phyloP scores from a whole-genome alignment of 1,140 invertebrate genomes.

The Linepithema humile region DNA sequence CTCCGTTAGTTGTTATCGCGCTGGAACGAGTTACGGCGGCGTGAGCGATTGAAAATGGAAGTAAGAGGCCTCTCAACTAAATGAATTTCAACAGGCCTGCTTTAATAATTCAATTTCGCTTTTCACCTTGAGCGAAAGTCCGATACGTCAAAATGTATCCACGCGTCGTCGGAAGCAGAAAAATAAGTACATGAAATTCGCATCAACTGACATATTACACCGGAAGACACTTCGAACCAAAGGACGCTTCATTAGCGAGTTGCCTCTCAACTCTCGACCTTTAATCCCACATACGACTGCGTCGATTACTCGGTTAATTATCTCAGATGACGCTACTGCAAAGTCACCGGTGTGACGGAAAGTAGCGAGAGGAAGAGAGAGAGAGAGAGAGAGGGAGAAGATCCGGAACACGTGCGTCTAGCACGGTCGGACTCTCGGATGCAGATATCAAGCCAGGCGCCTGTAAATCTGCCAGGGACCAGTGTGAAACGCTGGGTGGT shows the following conservation, averaged over 20 bases:
- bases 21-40: too few species aligned
- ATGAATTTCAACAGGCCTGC: not conserved
- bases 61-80: not conserved
- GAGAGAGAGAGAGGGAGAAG: conserved; percentile 42
- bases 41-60: too few species aligned
- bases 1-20: too few species aligned
- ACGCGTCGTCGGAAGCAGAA: not conserved
- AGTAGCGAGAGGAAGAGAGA: conserved; percentile 23
- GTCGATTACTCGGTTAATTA: conserved; percentile 51
- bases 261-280: conserved; percentile 24
- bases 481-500: conserved; percentile 68
- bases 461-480: conserved; percentile 74
- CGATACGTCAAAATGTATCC: not conserved
- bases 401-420: conserved; percentile 66
- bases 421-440: conserved; percentile 59
- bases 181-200: not conserved
- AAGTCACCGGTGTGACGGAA: conserved; percentile 40
- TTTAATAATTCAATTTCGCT: not conserved
- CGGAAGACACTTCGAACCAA: conserved; percentile 10
- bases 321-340: conserved; percentile 40
- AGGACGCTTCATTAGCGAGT: conserved; percentile 26
- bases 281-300: conserved; percentile 40
- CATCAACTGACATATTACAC: not conserved
- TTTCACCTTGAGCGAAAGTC: not conserved
- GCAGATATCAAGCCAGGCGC: conserved; percentile 64